Evolutionary conservation across 30 jellyfish, hydroid and myxozoan species (phyloP).

Genomic region (Chrysaora quinquecirrha): DNA sequence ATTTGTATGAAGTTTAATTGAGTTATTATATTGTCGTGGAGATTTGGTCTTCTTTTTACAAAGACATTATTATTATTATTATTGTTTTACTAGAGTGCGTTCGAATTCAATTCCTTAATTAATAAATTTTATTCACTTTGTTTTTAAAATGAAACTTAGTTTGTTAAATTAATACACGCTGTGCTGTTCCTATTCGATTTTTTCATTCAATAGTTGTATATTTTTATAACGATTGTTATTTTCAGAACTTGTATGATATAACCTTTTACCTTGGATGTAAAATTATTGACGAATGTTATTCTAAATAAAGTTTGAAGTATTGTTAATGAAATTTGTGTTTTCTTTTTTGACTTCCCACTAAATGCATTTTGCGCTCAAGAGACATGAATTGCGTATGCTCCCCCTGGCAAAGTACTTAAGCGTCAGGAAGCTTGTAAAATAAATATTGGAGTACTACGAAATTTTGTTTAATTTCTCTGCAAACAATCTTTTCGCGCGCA

Average conservation of each 20-base stretch:
- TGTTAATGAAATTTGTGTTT: background rate
- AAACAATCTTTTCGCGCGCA: slow-evolving; percentile 68
- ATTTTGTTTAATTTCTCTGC: background rate
- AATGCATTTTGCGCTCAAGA: background rate
- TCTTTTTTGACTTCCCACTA: background rate
- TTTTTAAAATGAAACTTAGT: slow-evolving; percentile 41
- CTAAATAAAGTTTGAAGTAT: background rate
- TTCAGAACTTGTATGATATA: slow-evolving; percentile 56
- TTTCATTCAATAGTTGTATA: slow-evolving; percentile 69
- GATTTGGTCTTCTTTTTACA: slow-evolving; percentile 41
- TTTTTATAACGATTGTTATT: slow-evolving; percentile 77
- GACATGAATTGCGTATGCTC: too few species aligned
- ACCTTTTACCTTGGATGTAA: slow-evolving; percentile 70
- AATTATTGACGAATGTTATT: slow-evolving; percentile 25
- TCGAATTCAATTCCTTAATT: slow-evolving; percentile 68
- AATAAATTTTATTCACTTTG: slow-evolving; percentile 63
- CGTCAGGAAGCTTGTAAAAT: background rate
- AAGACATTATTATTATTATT: background rate
- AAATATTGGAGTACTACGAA: slow-evolving; percentile 6
- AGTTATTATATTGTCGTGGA: slow-evolving; percentile 46
- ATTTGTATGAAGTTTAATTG: slow-evolving; percentile 75
- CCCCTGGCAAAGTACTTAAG: background rate
- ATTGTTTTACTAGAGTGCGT: slow-evolving; percentile 51
- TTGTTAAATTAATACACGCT: slow-evolving; percentile 56
- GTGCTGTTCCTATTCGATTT: slow-evolving; percentile 69